phyloP scores from a whole-genome alignment of 2,113 vertebrate species.

The Mus musculus region GRCm39 chr3:131702501-131703000 shows the following conservation, averaged over 20 bases:
- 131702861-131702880: neutral
- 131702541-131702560: constrained; percentile 10
- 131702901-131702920: neutral
- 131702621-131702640: neutral
- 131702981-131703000: constrained; percentile 20
- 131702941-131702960: neutral
- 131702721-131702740: neutral
- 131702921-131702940: neutral
- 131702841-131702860: neutral
- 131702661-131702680: neutral
- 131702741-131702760: neutral
- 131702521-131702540: neutral
- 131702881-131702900: neutral
- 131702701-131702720: neutral
- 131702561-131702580: neutral
- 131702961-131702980: neutral
- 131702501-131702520: neutral
- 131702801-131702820: neutral
- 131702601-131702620: neutral
- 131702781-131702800: neutral
- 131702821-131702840: neutral
- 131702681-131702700: neutral
- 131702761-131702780: neutral
- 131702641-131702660: neutral
- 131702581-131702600: neutral